Conservation (phyloP, 2,888 invertebrate species). For the Empis livida region DNA sequence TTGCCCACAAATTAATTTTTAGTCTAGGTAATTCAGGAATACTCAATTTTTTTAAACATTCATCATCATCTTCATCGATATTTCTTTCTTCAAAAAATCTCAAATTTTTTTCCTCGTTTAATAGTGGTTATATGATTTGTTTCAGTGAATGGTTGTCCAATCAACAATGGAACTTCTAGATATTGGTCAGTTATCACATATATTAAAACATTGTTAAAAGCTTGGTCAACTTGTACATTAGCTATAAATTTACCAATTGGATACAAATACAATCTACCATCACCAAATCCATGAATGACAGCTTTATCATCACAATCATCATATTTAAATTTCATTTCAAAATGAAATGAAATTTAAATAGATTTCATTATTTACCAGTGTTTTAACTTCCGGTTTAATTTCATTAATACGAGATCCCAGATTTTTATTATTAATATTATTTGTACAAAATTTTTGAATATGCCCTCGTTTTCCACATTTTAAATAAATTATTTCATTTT, state of each 20-base stretch:
- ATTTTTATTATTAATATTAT: not conserved
- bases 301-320: not conserved
- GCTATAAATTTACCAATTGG: not conserved
- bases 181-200: not conserved
- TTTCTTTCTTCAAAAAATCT: not conserved
- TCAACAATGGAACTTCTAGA: not conserved
- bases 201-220: not conserved
- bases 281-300: not conserved
- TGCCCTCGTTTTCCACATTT: conserved; percentile 8
- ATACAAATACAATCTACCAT: not conserved
- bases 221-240: not conserved
- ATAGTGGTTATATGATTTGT: not conserved
- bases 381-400: conserved; percentile 2
- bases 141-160: not conserved
- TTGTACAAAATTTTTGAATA: conserved; percentile 3
- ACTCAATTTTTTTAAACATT: not conserved
- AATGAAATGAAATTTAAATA: not conserved
- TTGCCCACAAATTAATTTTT: not conserved
- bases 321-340: not conserved
- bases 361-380: not conserved
- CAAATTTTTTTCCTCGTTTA: not conserved
- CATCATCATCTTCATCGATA: not conserved
- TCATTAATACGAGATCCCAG: conserved; percentile 3
- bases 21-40: not conserved
- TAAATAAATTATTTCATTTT: conserved; percentile 4